A percentile compares a stretch with the other conserved stretches of the same genome.
phyloP scores from a whole-genome alignment of 2,888 invertebrate genomes.

The Spicauda simplicius region DNA sequence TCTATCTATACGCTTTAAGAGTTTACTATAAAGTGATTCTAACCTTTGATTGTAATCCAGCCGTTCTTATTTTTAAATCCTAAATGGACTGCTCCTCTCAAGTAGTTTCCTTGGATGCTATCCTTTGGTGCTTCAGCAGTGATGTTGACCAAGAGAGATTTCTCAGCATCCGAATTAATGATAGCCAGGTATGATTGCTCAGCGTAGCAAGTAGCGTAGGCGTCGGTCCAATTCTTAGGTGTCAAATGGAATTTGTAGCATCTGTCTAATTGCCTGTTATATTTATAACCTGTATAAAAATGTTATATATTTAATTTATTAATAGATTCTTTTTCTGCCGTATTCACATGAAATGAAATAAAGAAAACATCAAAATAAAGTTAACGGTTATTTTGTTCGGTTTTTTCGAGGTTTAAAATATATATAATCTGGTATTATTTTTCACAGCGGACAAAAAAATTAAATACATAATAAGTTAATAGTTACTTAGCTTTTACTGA shows the following conservation, averaged over 20 bases:
- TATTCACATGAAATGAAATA: too few species aligned
- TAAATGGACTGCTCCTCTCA: conserved; percentile 52
- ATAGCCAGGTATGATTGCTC: conserved; percentile 66
- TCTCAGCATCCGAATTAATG: conserved; percentile 59
- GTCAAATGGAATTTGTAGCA: conserved; percentile 69
- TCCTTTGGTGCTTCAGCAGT: conserved; percentile 53
- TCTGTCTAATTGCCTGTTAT: conserved; percentile 50
- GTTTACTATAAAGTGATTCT: conserved; percentile 43
- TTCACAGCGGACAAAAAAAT: too few species aligned
- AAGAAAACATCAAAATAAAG: too few species aligned
- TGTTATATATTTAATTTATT: too few species aligned
- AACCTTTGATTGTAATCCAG: conserved; percentile 57
- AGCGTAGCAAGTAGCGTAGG: conserved; percentile 57
- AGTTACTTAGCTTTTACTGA: too few species aligned
- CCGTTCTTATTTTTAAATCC: conserved; percentile 52
- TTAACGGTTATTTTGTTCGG: too few species aligned
- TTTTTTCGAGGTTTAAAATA: too few species aligned
- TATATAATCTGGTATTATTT: too few species aligned
- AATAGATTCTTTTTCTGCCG: too few species aligned
- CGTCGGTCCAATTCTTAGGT: conserved; percentile 65
- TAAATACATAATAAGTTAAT: too few species aligned
- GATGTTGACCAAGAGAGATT: conserved; percentile 53
- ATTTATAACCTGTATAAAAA: conserved; percentile 58
- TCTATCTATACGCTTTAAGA: too few species aligned
- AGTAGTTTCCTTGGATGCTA: conserved; percentile 48